Conservation (phyloP, 2,888 invertebrate genomes). For the Encarsia formosa region DNA sequence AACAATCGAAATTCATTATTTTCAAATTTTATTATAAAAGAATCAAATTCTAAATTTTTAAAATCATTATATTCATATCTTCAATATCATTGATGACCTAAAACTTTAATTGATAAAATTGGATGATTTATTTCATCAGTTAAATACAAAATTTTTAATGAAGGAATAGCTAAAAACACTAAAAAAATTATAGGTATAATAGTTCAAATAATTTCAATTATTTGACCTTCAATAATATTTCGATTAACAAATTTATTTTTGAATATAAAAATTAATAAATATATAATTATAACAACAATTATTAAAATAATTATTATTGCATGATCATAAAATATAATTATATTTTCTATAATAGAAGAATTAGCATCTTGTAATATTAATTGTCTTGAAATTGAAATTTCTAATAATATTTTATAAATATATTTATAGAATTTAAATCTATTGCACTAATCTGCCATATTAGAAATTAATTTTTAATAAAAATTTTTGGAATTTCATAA, state of each 20-base stretch:
- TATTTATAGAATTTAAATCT: no score
- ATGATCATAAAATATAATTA: slow-evolving; percentile 63
- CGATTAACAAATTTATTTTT: slow-evolving; percentile 59
- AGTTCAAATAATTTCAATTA: slow-evolving; percentile 65
- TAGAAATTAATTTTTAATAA: no score
- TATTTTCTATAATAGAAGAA: slow-evolving; percentile 65
- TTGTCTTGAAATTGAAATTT: slow-evolving; percentile 14
- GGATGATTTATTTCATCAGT: slow-evolving; percentile 62
- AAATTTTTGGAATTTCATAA: no score
- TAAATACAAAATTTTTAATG: slow-evolving; percentile 59
- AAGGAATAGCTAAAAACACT: slow-evolving; percentile 63
- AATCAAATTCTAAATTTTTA: slow-evolving; percentile 59
- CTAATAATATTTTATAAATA: no score
- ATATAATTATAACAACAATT: slow-evolving; percentile 60
- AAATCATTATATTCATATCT: slow-evolving; percentile 66
- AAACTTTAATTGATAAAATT: slow-evolving; percentile 58
- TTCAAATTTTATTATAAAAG: slow-evolving; percentile 57
- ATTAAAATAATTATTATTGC: slow-evolving; percentile 60
- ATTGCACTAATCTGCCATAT: no score
- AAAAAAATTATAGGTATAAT: slow-evolving; percentile 59
- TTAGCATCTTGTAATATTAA: slow-evolving; percentile 57
- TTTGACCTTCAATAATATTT: slow-evolving; percentile 58
- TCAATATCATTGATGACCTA: slow-evolving; percentile 67
- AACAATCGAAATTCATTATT: slow-evolving; percentile 57
- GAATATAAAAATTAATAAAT: slow-evolving; percentile 57